phyloP scores from a whole-genome alignment of 2,888 invertebrate genomes.

The Blastobasis lacticolella region DNA sequence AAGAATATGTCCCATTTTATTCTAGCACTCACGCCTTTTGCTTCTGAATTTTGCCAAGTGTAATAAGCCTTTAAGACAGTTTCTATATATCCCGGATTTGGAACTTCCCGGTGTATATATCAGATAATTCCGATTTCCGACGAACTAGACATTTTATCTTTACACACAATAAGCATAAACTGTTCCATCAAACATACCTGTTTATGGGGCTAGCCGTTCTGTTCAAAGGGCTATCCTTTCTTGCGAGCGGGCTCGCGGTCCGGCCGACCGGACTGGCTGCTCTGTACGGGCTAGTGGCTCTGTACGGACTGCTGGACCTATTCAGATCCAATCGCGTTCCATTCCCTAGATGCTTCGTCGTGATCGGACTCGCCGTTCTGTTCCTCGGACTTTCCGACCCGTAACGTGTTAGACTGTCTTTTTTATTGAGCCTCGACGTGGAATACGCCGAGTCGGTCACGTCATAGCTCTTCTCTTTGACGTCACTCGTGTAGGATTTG shows the following conservation, averaged over 20 bases:
- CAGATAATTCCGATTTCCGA: no score
- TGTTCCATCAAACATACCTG: conserved; percentile 35
- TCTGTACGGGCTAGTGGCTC: conserved; percentile 50
- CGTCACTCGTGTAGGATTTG: conserved; percentile 54
- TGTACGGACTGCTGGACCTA: conserved; percentile 59
- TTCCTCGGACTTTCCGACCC: conserved; percentile 64
- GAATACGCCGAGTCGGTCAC: conserved; percentile 62
- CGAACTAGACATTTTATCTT: no score
- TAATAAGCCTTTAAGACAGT: no score
- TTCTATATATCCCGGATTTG: no score
- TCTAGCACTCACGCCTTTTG: no score
- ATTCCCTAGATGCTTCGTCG: conserved; percentile 70
- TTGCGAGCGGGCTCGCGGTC: conserved; percentile 70
- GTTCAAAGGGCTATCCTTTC: conserved; percentile 66
- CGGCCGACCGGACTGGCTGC: conserved; percentile 64
- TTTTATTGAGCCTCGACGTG: conserved; percentile 52
- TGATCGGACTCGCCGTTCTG: conserved; percentile 64
- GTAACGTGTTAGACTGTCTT: conserved; percentile 49
- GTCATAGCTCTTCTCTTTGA: conserved; percentile 60
- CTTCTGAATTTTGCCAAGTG: no score
- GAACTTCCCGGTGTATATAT: no score
- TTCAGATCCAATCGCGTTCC: conserved; percentile 64
- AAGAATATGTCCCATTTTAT: no score
- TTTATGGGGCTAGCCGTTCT: conserved; percentile 73
- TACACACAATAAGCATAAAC: background rate